Conservation (phyloP, 1,140 invertebrate genomes). For the Diorhabda sublineata region DNA sequence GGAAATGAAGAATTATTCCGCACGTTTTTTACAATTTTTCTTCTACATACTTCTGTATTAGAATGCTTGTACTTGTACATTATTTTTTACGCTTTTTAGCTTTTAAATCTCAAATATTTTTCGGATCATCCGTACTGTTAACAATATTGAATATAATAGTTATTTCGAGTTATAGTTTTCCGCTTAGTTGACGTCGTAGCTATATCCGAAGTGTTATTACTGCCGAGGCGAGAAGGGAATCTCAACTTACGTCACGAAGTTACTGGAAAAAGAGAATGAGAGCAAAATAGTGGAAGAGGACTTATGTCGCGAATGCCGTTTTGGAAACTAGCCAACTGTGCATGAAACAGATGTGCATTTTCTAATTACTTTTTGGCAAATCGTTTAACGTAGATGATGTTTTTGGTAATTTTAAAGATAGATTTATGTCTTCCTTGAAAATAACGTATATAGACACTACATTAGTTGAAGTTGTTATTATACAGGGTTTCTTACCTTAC, state of each 20-base stretch:
- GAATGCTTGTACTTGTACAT: no score
- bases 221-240: neutral
- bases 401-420: neutral
- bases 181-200: neutral
- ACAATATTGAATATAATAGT: neutral
- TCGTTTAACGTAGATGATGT: neutral
- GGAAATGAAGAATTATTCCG: no score
- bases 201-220: neutral
- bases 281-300: neutral
- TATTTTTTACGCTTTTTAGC: no score
- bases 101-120: no score
- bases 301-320: neutral
- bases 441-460: no score
- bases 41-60: no score
- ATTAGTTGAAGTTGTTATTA: no score
- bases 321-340: neutral
- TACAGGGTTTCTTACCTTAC: no score
- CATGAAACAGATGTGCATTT: neutral
- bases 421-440: neutral
- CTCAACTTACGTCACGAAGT: neutral
- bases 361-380: neutral
- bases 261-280: neutral
- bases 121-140: neutral
- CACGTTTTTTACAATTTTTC: no score
- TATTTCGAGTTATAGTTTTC: neutral